Evolutionary conservation across 2,888 invertebrate species (phyloP).

Genomic region (Drosophila pseudotakahashii): DNA sequence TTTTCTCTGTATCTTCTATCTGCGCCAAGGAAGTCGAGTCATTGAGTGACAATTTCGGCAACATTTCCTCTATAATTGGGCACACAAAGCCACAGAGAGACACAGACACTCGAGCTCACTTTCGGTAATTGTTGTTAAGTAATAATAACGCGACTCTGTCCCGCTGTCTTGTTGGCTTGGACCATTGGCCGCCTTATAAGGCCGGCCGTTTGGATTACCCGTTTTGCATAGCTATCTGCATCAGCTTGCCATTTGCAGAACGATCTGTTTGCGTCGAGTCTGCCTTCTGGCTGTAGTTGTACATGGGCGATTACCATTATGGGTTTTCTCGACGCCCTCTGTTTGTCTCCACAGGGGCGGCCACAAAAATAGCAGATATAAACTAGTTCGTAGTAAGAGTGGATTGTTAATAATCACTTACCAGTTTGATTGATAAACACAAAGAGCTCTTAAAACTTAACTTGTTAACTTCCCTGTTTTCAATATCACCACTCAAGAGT

Average conservation of each 20-base stretch:
- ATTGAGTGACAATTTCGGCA: slow-evolving; percentile 41
- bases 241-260: slow-evolving; percentile 45
- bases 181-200: slow-evolving; percentile 37
- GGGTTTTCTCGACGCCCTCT: slow-evolving; percentile 41
- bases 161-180: slow-evolving; percentile 8
- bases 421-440: background rate
- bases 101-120: slow-evolving; percentile 29
- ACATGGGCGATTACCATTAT: slow-evolving; percentile 50
- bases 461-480: background rate
- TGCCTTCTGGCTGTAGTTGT: slow-evolving; percentile 26
- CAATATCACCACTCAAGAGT: background rate
- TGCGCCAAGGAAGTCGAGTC: slow-evolving; percentile 25
- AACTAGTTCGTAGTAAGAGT: background rate
- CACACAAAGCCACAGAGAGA: slow-evolving; percentile 7
- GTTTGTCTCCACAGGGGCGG: slow-evolving; percentile 18
- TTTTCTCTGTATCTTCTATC: slow-evolving; percentile 20
- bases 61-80: slow-evolving; percentile 39
- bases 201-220: slow-evolving; percentile 33
- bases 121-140: slow-evolving; percentile 46
- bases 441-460: background rate
- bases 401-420: background rate
- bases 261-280: slow-evolving; percentile 35
- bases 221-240: slow-evolving; percentile 41
- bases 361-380: slow-evolving; percentile 16
- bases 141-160: slow-evolving; percentile 16